A percentile compares a stretch with the other conserved stretches of the same genome.
Evolutionary conservation across 2,888 invertebrate genomes (phyloP).

Genomic region (Melipona beecheii): DNA sequence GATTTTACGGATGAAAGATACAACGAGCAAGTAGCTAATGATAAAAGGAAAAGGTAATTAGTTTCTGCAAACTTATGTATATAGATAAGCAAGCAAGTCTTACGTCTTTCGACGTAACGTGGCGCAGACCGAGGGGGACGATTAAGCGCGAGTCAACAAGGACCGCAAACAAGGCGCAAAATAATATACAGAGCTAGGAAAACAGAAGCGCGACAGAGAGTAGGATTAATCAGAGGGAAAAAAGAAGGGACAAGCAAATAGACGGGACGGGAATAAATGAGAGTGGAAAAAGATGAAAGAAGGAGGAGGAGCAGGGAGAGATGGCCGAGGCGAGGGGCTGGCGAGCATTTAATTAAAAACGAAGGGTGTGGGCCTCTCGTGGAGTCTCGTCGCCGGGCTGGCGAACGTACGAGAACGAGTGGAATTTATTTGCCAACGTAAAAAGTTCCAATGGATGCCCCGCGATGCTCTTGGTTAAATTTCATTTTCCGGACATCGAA

Average conservation of each 20-base stretch:
- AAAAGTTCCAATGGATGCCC: conserved; percentile 49
- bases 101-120: background rate
- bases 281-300: conserved; percentile 17
- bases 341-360: conserved; percentile 73
- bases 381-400: conserved; percentile 39
- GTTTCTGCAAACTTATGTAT: no score
- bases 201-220: background rate
- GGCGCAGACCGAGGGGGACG: background rate
- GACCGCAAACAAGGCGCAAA: background rate
- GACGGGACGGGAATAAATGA: conserved; percentile 24
- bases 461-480: conserved; percentile 40
- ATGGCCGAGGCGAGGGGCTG: conserved; percentile 11
- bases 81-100: background rate
- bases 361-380: conserved; percentile 56
- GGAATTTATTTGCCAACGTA: conserved; percentile 62
- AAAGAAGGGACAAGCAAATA: conserved; percentile 7
- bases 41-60: no score
- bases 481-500: conserved; percentile 16
- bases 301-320: background rate
- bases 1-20: no score
- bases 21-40: no score
- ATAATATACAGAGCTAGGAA: background rate
- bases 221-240: conserved; percentile 11
- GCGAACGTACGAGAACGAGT: conserved; percentile 51
- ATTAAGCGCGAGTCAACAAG: background rate